Evolutionary conservation across 2,113 vertebrate species (phyloP), one percentile per base, ranked within the genome.

Genomic region (Emydocephalus ijimae): DNA sequence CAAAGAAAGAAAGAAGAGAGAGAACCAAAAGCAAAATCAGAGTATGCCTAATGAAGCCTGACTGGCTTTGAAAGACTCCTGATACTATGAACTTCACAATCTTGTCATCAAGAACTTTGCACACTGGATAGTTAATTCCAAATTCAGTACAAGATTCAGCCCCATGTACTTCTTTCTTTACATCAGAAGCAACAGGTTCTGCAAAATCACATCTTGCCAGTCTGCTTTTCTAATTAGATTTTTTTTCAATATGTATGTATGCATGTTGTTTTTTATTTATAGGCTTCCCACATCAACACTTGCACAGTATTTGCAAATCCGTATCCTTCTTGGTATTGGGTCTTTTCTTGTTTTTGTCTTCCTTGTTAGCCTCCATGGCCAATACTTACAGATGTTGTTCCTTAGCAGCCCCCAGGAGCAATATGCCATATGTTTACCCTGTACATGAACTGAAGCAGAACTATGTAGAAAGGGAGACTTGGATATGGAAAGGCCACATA

Each of bases 331-430:
- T 39, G 69, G 5, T 4, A 2, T 15, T 39, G 69, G n/a, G 69
- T 18, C 15, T 74, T 34, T 34, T 74, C n/a, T 74, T 74, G n/a
- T 20, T 34, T 74, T 94, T 93, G 95, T 0, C 3, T 95, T 97
- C 94, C 96, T 95, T 93, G 90, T 95, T 95, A 95, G 95, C 94
- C 94, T 96, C 95, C 96, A 95, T 93, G 92, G 96, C 93, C 94
- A 91, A 95, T 95, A 94, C 92, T 92, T 29, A 92, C 97, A 97
- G 96, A 97, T 97, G 96, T 93, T 93, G 94, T 92, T 96, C 94
- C 85, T 93, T 74, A 20, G 94, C 14, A 34, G 96, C 93, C 96
- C 97, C 97, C 97, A 98, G 97, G 95, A 97, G 96, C 96, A 97
- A 96, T 94, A 97, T 85, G 93, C 96, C 0, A 0, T 94, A 95